Evolutionary conservation across 2,113 vertebrate genomes (phyloP), one percentile per base, ranked within the genome.

Genomic region (Hippocampus guttulatus): DNA sequence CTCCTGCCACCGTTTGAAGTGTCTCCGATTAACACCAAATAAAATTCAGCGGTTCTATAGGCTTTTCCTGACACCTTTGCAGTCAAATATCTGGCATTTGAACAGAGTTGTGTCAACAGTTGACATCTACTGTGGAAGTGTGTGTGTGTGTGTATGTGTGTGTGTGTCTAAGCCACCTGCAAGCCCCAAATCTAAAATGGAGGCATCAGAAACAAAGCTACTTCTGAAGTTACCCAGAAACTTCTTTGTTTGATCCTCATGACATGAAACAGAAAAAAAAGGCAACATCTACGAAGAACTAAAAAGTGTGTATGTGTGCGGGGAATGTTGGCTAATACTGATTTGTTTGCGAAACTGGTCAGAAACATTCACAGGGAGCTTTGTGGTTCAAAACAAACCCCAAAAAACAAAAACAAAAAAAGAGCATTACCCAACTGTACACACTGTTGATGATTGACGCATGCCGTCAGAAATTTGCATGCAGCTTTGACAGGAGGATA

Each of bases 161-260:
- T 88, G 43, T 45, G 11, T 14, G 3, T 45, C 33, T 38, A 38
- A 38, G 14, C 2, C 76, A 83, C 83, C 88, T 77, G 85, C 86
- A 91, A 92, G 87, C 82, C 82, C 84, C 84, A 82, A 87, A 88
- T 90, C 84, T 91, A 89, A 83, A 89, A 18, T 23, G n/a, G 52
- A 54, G 9, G 52, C 21, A 54, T 54, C 21, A 54, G 16, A 51
- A 49, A 49, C 9, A n/a, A 54, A 54, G 21, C 51, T n/a, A 54
- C 21, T 51, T 51, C 47, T 51, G 14, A 16, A 18, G 47, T 51
- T 18, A 18, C 14, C 14, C 9, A 0, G 43, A 45, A 45, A 45
- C 43, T 14, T 45, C 43, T 45, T 60, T 23, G 16, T 63, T 33
- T 38, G 62, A 64, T 40, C 40, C 21, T 40, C 16, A 41, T 41